A percentile compares a stretch with the other conserved stretches of the same genome.
phyloP scores from a whole-genome alignment of 2,797 vertebrate genomes.

The Mallotus villosus region DNA sequence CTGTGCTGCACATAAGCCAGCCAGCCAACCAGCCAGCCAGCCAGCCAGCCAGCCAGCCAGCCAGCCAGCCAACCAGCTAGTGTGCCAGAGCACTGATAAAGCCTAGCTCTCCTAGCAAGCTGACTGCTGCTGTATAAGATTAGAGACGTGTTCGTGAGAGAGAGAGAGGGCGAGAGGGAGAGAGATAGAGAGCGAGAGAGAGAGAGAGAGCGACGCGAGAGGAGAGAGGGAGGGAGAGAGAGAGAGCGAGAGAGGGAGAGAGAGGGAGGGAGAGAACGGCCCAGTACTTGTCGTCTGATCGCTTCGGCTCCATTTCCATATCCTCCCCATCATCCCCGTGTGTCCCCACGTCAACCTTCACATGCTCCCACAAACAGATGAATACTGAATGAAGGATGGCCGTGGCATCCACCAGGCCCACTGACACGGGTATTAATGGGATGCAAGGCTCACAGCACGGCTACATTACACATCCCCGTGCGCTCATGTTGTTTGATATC shows the following conservation, averaged over 20 bases:
- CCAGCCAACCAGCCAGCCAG: no score
- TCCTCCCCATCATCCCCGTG: not conserved
- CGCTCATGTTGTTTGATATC: not conserved
- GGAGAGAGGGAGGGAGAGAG: not conserved
- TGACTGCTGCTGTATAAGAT: no score
- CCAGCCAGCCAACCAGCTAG: no score
- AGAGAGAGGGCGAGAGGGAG: conserved; percentile 21
- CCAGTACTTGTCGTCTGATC: not conserved
- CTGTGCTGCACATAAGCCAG: not conserved
- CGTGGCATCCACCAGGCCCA: not conserved
- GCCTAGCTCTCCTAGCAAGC: no score
- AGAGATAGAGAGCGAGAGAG: not conserved
- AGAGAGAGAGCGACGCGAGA: conserved; percentile 2
- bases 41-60: no score
- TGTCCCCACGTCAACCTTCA: not conserved
- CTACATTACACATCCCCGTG: not conserved
- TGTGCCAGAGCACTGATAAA: no score
- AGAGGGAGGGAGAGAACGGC: conserved; percentile 35
- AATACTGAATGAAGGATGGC: not conserved
- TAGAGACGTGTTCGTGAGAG: conserved; percentile 19
- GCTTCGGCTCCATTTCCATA: not conserved
- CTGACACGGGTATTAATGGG: not conserved
- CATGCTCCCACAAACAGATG: not conserved
- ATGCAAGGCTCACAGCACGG: not conserved
- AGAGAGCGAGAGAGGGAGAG: not conserved